A percentile compares a stretch with the other conserved stretches of the same genome.
phyloP scores from a whole-genome alignment of 2,888 invertebrate species.

The Tubulanus polymorphus region DNA sequence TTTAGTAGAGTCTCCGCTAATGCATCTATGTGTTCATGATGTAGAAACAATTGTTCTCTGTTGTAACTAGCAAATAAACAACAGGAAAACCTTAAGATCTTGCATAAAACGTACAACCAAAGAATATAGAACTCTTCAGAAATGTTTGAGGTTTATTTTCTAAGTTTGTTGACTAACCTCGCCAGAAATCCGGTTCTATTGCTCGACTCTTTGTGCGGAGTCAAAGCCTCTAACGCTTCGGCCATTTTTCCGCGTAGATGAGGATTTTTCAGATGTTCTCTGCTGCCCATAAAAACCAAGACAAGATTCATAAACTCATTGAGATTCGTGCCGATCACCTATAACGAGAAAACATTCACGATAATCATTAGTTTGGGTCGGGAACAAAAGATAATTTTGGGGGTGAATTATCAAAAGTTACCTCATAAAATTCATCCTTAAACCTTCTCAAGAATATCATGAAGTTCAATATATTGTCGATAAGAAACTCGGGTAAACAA shows the following conservation, averaged over 20 bases:
- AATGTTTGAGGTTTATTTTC: no score
- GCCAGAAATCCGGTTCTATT: no score
- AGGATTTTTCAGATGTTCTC: constrained; percentile 78
- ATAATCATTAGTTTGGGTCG: no score
- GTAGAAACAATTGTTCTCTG: constrained; percentile 66
- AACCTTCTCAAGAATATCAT: constrained; percentile 63
- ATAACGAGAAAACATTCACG: constrained; percentile 12
- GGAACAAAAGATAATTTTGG: no score
- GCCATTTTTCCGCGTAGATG: constrained; percentile 87
- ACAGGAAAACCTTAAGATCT: no score
- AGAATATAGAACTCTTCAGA: neutral
- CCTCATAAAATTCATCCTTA: constrained; percentile 47
- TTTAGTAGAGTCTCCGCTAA: constrained; percentile 76
- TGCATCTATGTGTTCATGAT: constrained; percentile 65
- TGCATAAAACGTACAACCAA: no score
- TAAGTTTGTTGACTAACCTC: no score
- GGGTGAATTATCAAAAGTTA: no score
- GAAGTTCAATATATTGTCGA: constrained; percentile 81
- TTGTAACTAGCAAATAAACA: constrained; percentile 23
- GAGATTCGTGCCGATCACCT: constrained; percentile 37
- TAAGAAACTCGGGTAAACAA: constrained; percentile 80
- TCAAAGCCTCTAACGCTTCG: constrained; percentile 79
- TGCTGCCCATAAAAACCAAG: constrained; percentile 83
- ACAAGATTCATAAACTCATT: constrained; percentile 61
- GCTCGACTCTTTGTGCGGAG: constrained; percentile 59